A percentile compares a stretch with the other conserved stretches of the same genome.
phyloP scores from a whole-genome alignment of 2,888 invertebrate genomes.

The Pomacea canaliculata region DNA sequence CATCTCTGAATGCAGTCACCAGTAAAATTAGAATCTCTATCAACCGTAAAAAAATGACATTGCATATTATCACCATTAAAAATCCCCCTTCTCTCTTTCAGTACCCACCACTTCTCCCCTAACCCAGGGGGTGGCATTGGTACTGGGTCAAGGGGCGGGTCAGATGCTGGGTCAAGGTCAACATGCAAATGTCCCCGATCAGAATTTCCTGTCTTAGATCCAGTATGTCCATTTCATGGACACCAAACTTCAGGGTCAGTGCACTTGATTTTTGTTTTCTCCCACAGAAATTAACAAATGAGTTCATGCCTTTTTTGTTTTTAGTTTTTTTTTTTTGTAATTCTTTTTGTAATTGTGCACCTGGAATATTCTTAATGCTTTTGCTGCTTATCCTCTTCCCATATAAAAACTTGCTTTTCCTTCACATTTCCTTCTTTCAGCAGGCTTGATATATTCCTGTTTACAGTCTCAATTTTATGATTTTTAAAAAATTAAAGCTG shows the following conservation, averaged over 20 bases:
- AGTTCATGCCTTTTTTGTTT: not conserved
- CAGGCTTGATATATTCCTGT: too few species aligned
- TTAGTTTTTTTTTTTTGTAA: not conserved
- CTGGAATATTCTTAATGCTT: too few species aligned
- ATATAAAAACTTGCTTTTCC: too few species aligned
- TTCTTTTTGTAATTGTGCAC: too few species aligned
- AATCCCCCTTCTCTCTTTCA: constrained; percentile 38
- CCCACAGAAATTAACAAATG: not conserved
- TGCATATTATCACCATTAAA: too few species aligned
- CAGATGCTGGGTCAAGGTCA: constrained; percentile 39
- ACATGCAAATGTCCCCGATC: constrained; percentile 41
- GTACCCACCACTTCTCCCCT: constrained; percentile 57
- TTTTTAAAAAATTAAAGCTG: too few species aligned
- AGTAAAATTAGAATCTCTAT: too few species aligned
- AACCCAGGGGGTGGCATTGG: constrained; percentile 65
- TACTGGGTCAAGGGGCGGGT: constrained; percentile 38
- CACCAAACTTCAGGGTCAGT: constrained; percentile 69
- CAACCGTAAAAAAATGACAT: too few species aligned
- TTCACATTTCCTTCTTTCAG: too few species aligned
- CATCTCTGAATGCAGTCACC: too few species aligned
- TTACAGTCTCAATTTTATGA: too few species aligned
- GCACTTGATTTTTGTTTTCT: not conserved
- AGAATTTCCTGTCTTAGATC: constrained; percentile 53
- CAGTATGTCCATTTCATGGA: constrained; percentile 71
- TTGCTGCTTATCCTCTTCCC: too few species aligned